These are phyloP conservation scores for Heptranchias perlo DNA, from an alignment of 2,113 vertebrate genomes.

Conservation along the genomic window DNA sequence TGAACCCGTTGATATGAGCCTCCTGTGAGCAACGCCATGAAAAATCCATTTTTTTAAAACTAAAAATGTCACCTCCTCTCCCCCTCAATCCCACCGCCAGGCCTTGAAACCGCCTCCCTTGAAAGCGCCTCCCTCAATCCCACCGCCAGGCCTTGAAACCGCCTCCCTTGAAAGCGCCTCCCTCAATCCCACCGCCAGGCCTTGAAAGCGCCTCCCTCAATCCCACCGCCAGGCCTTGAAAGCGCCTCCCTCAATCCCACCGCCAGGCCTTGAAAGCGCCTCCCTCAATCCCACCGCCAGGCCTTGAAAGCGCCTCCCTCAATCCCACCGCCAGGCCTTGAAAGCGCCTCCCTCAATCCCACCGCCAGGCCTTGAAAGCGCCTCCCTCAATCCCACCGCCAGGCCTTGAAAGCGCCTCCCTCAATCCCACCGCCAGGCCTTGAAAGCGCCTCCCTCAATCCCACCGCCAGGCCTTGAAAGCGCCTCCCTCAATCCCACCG, in stretches of 20 bases:
- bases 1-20: neutral
- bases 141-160: neutral
- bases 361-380: neutral
- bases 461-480: too few relatives aligned
- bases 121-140: neutral
- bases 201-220: too few relatives aligned
- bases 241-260: neutral
- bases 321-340: too few relatives aligned
- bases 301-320: neutral
- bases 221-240: neutral
- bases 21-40: neutral
- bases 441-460: neutral
- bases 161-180: neutral
- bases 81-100: neutral
- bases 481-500: neutral
- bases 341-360: neutral
- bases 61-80: neutral
- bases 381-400: neutral
- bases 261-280: too few relatives aligned
- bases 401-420: too few relatives aligned
- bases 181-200: neutral
- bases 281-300: neutral
- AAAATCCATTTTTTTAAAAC: neutral
- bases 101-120: neutral
- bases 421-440: neutral